Conservation (phyloP, 2,797 vertebrate species). For the Gobio occitaniae region DNA sequence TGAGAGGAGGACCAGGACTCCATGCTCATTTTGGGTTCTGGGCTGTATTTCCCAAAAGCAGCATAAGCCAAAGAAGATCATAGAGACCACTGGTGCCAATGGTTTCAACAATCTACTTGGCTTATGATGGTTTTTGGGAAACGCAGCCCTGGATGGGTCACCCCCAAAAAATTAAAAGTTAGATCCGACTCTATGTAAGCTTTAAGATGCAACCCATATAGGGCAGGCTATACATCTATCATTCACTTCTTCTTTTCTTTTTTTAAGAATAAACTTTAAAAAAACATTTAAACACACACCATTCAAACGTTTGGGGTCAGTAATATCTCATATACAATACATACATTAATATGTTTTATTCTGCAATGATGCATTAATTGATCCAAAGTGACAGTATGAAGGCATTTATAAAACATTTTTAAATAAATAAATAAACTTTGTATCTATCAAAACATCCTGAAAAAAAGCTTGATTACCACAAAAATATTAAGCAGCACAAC, state of each 20-base stretch:
- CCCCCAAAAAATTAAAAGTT: not conserved
- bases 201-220: not conserved
- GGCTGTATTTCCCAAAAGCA: conserved; percentile 9
- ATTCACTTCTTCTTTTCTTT: not conserved
- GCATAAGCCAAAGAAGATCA: not conserved
- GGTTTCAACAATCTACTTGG: not conserved
- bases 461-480: not conserved
- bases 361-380: not conserved
- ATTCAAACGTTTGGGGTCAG: not conserved
- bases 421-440: not conserved
- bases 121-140: not conserved
- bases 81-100: not conserved
- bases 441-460: not conserved
- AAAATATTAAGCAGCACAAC: not conserved
- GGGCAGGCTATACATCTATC: not conserved
- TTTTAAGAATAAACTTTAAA: not conserved
- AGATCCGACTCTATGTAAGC: not conserved
- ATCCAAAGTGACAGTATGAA: not conserved
- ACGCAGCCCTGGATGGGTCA: not conserved
- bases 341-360: not conserved
- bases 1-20: not conserved
- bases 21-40: not conserved
- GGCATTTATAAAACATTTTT: not conserved
- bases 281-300: not conserved
- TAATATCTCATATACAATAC: not conserved